A percentile compares a stretch with the other conserved stretches of the same genome.
phyloP scores from a whole-genome alignment of 1,140 invertebrate species.

The Rhagoletis pomonella region DNA sequence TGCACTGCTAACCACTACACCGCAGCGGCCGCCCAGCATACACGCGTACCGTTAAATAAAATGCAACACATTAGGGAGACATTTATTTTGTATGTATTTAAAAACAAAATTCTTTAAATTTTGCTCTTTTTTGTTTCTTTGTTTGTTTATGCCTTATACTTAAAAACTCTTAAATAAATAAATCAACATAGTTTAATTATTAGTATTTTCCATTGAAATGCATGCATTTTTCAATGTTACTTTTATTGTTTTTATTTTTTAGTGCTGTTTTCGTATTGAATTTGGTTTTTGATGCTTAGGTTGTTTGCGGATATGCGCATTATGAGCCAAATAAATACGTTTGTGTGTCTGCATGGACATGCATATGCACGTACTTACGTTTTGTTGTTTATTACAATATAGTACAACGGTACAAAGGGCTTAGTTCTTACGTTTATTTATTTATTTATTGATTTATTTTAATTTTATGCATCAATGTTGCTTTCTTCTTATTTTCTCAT shows the following conservation, averaged over 20 bases:
- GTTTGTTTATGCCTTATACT: neutral
- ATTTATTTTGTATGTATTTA: no score
- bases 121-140: no score
- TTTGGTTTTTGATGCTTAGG: neutral
- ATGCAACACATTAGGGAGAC: no score
- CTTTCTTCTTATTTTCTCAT: neutral
- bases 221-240: conserved; percentile 3
- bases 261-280: neutral
- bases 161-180: neutral
- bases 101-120: no score
- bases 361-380: neutral
- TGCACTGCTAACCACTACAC: no score
- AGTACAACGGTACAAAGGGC: neutral
- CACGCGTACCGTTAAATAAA: no score
- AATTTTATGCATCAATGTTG: conserved; percentile 9
- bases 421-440: neutral
- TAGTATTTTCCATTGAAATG: conserved; percentile 29
- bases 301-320: neutral
- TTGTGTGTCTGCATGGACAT: neutral
- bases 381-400: neutral
- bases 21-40: no score
- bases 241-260: conserved; percentile 3
- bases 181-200: neutral
- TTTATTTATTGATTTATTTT: neutral
- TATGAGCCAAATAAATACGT: neutral